Percentiles rank a stretch among this genome's conserved stretches.
phyloP scores from a whole-genome alignment of 2,888 invertebrate genomes.

The Harpagoxenus sublaevis region DNA sequence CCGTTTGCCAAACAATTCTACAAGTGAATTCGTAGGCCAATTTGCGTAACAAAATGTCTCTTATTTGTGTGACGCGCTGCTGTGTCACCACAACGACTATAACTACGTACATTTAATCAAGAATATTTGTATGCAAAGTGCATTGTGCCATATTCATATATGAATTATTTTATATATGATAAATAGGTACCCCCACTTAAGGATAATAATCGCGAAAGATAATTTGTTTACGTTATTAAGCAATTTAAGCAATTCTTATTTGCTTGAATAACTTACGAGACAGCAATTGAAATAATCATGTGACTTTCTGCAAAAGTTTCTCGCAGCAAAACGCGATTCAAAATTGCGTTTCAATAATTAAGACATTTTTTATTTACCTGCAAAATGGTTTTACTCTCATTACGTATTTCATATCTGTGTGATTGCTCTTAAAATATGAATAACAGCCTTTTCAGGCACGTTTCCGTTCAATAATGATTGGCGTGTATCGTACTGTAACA shows the following conservation, averaged over 20 bases:
- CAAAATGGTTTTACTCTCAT: neutral
- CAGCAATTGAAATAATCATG: neutral
- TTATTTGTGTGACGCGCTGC: constrained; percentile 1
- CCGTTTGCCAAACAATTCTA: constrained; percentile 46
- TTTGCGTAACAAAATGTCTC: constrained; percentile 53
- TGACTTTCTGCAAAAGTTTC: neutral
- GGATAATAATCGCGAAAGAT: neutral
- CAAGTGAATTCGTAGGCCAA: constrained; percentile 38
- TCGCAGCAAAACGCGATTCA: neutral
- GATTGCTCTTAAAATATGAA: constrained; percentile 20
- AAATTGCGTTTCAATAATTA: neutral
- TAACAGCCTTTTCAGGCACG: neutral
- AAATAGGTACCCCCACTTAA: neutral
- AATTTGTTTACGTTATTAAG: neutral
- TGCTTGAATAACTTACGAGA: neutral
- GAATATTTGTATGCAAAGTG: constrained; percentile 23
- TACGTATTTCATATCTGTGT: neutral
- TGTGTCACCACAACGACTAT: constrained; percentile 1
- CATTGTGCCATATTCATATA: neutral
- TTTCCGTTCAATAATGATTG: constrained; percentile 41
- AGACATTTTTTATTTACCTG: constrained; percentile 22
- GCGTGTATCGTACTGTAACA: constrained; percentile 29
- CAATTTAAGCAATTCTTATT: neutral
- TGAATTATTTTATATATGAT: neutral
- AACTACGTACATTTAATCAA: constrained; percentile 40